phyloP scores from a whole-genome alignment of 2,888 invertebrate genomes.

The Aethes cnicana region DNA sequence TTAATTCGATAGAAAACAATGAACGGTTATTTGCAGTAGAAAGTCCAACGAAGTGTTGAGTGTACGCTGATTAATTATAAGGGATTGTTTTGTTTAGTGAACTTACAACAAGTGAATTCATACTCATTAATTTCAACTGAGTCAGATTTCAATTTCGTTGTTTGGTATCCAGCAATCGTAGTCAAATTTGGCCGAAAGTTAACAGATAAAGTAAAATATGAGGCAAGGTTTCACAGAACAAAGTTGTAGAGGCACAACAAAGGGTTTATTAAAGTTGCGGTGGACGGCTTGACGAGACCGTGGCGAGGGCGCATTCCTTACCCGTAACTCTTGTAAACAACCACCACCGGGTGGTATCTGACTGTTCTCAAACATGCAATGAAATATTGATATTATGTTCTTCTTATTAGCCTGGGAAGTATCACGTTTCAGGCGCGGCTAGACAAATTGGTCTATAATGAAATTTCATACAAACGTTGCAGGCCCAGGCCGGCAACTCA shows the following conservation, averaged over 20 bases:
- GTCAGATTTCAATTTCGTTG: constrained; percentile 5
- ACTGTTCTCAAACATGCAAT: too few species aligned
- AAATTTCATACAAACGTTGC: too few species aligned
- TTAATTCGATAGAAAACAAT: constrained; percentile 15
- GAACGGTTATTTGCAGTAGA: constrained; percentile 47
- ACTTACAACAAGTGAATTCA: constrained; percentile 39
- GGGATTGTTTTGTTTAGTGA: constrained; percentile 41
- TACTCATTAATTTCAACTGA: constrained; percentile 41
- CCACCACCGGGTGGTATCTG: constrained; percentile 21
- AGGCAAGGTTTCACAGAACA: neutral
- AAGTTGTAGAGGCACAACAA: constrained; percentile 3
- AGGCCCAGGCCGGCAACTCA: too few species aligned
- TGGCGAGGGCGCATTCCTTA: constrained; percentile 12
- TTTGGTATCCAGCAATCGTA: constrained; percentile 26
- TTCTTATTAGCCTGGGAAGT: too few species aligned
- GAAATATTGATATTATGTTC: too few species aligned
- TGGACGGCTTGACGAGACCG: constrained; percentile 11
- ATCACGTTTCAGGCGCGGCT: constrained; percentile 5
- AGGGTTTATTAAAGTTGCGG: constrained; percentile 5
- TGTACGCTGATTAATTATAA: constrained; percentile 58
- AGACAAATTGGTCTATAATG: too few species aligned
- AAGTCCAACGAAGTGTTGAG: constrained; percentile 51
- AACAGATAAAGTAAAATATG: constrained; percentile 13
- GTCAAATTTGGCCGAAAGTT: constrained; percentile 23
- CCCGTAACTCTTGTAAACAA: constrained; percentile 35